Evolutionary conservation across 2,888 invertebrate species (phyloP), one percentile per base, ranked within the genome.

Genomic region (Orthosia cruda): DNA sequence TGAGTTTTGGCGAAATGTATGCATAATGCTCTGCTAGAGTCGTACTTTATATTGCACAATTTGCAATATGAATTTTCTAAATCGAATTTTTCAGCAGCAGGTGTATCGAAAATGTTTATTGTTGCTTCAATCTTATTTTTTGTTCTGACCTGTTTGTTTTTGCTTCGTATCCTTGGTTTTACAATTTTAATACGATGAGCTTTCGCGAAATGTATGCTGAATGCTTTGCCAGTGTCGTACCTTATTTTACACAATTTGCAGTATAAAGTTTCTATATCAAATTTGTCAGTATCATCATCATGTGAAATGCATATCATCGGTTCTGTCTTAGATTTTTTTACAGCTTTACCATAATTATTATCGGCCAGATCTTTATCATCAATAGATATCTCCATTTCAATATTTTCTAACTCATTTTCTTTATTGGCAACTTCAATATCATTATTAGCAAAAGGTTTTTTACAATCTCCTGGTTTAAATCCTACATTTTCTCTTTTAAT

Each of bases 161-260:
- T 0, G 3, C 61, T 79, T 59, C 9, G 20, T 54, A 45, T 70
- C 23, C 77, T 77, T 4, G 89, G 87, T 80, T 86, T 92, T 40
- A 80, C 64, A 0, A 91, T 85, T 84, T 84, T 88, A 9, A 90
- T 84, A 1, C 90, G 87, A 84, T 95, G 96, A 1, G 45, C 50
- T 66, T 84, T 93, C 0, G 71, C 54, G 7, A 91, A 88, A 86
- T 96, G 96, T 16, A 90, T 81, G 68, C 91, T 92, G 16, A 96
- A 74, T 7, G 89, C 86, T 73, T 64, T 85, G 0, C 80, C 23
- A 40, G 67, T 88, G 18, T 83, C 81, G 72, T 91, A 95, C n/a
- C 87, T 87, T 66, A 88, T 93, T 4, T 92, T 70, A 75, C 96
- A 96, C 75, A 92, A 87, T 73, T 93, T 92, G 71, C 96, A 96